Evolutionary conservation across 2,797 vertebrate species (phyloP).

Genomic region (Pantherophis vulpinus): DNA sequence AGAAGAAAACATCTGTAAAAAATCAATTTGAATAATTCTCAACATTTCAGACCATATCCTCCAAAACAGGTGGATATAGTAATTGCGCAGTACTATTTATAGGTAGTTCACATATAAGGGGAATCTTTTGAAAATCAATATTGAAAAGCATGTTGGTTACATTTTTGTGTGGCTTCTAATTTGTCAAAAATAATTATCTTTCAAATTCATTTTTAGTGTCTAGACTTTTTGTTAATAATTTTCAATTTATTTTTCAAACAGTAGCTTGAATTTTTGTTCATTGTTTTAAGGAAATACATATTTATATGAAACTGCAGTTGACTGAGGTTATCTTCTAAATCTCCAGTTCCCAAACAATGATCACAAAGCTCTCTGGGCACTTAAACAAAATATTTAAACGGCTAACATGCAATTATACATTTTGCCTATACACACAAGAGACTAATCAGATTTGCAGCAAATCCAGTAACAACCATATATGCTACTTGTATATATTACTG

Average conservation of each 20-base stretch:
- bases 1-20: slow-evolving; percentile 3
- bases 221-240: not conserved
- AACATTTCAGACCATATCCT: slow-evolving; percentile 9
- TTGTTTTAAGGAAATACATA: not conserved
- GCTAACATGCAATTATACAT: slow-evolving; percentile 32
- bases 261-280: not conserved
- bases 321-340: not conserved
- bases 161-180: slow-evolving; percentile 34
- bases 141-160: slow-evolving; percentile 36
- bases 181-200: not conserved
- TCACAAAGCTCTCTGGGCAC: not conserved
- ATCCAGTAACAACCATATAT: not conserved
- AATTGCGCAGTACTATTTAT: not conserved
- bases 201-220: not conserved
- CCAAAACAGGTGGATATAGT: not conserved
- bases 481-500: not conserved
- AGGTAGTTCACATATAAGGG: slow-evolving; percentile 30
- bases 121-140: slow-evolving; percentile 39
- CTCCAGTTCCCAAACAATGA: slow-evolving; percentile 19
- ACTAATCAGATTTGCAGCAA: not conserved
- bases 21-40: slow-evolving; percentile 7
- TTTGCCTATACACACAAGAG: not conserved
- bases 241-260: not conserved
- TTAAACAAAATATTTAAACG: slow-evolving; percentile 1
- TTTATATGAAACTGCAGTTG: not conserved